Percentiles rank a stretch among this genome's conserved stretches.
Conservation (phyloP, 2,797 vertebrate species). For the Myoxocephalus aenaeus region DNA sequence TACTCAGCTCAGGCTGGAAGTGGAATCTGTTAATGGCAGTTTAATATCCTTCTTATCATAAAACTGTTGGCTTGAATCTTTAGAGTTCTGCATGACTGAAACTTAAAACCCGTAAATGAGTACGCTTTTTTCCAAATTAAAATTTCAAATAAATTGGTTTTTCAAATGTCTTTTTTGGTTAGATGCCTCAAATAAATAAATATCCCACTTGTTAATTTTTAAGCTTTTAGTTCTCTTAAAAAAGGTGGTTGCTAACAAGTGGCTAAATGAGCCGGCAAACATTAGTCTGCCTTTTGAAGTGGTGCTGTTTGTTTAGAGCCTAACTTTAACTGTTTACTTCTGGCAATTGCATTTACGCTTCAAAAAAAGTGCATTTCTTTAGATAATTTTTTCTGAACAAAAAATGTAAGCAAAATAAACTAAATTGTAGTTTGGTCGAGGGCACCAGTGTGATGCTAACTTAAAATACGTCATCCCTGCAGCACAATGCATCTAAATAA, state of each 20-base stretch:
- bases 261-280: background rate
- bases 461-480: background rate
- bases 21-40: background rate
- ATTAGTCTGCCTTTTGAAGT: background rate
- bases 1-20: background rate
- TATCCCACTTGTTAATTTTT: background rate
- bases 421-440: too few relatives aligned
- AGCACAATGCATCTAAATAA: background rate
- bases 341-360: too few relatives aligned
- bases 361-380: too few relatives aligned
- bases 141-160: background rate
- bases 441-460: too few relatives aligned
- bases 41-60: background rate
- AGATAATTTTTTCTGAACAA: too few relatives aligned
- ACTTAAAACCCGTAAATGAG: background rate
- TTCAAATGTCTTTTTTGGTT: background rate
- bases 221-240: background rate
- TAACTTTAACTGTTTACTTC: too few relatives aligned
- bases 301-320: too few relatives aligned
- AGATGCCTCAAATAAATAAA: background rate
- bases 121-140: too few relatives aligned
- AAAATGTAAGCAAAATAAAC: too few relatives aligned
- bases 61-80: background rate
- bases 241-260: background rate
- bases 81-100: background rate